A percentile compares a stretch with the other conserved stretches of the same genome.
Evolutionary conservation across 2,797 vertebrate genomes (phyloP).

Genomic region (Mallotus villosus): DNA sequence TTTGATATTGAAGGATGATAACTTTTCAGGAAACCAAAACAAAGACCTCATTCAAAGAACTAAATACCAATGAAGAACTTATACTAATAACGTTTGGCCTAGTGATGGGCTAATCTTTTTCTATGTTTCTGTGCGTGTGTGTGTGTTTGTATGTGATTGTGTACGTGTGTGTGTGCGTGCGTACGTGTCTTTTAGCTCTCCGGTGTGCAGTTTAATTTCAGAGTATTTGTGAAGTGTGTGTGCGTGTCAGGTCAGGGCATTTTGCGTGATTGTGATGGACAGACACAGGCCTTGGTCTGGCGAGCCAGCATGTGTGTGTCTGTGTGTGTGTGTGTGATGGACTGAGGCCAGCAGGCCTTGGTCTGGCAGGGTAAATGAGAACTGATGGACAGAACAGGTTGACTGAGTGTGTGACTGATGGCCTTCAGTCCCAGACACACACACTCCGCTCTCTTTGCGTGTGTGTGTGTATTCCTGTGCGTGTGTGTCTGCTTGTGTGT

Average conservation of each 20-base stretch:
- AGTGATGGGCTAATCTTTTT: too few relatives aligned
- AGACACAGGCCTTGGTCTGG: not conserved
- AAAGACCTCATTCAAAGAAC: too few relatives aligned
- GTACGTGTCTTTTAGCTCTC: not conserved
- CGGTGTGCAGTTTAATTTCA: not conserved
- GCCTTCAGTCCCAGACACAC: conserved; percentile 45
- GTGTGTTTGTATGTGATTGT: too few relatives aligned
- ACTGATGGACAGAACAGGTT: conserved; percentile 62
- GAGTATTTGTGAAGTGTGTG: not conserved
- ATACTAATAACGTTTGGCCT: too few relatives aligned
- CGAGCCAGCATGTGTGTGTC: conserved; percentile 10
- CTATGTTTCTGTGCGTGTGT: too few relatives aligned
- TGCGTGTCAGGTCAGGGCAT: not conserved
- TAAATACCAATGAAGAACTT: too few relatives aligned
- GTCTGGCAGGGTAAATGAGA: conserved; percentile 58
- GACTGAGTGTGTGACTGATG: conserved; percentile 63
- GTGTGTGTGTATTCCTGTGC: conserved; percentile 10
- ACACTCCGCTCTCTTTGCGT: not conserved
- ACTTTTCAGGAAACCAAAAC: too few relatives aligned
- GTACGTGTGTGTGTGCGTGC: not conserved
- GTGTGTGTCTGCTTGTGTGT: conserved; percentile 21
- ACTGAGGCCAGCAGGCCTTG: conserved; percentile 51
- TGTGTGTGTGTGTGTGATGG: conserved; percentile 42
- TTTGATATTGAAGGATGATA: not conserved
- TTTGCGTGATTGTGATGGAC: conserved; percentile 9